Base-by-base conservation (phyloP, 1,140 invertebrate species). In the Armadillidium nasatum region DNA sequence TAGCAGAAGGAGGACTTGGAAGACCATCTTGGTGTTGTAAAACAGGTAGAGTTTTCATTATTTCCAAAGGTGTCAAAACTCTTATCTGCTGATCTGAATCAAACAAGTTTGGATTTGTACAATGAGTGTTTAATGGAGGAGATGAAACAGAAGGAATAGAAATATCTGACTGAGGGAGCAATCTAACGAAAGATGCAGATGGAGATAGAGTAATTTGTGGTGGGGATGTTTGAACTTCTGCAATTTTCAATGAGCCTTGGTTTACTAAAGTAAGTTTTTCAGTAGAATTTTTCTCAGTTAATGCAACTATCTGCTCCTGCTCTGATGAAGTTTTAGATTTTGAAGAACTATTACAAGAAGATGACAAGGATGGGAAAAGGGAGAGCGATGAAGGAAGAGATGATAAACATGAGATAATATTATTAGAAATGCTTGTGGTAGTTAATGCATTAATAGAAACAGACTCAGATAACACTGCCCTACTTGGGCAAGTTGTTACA, bases 51-150 rank as follows among this genome's bases (percentile, higher is more conserved):
- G 79, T 80, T 76, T 76, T 74, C 79, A 80, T 80, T 68, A 80
- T 80, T 60, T 80, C 79, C 72, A 80, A 73, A 54, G 79, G 79
- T 71, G 79, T 80, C 22, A 80, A 75, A 50, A 80, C 79, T 76
- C 79, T 70, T n/a, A 80, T 80, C 74, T 80, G 79, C 73, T 80
- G 79, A 71, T 80, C 79, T 13, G 77, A 77, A 75, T 80, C 79
- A 50, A 60, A 23, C n/a, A 45, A 60, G 19, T 60, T 60, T 13
- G 78, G 78, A 22, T 74, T 60, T 68, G 78, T 73, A 19, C 71
- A n/a, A 66, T 73, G 77, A 21, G 43, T 67, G 73, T 73, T 69
- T 72, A 78, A 74, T 10, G 73, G 73, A 44, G 71, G 77, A 44
- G 74, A 71, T n/a, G 77, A 44, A 22, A 73, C 46, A 71, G 71